Percentiles rank a stretch among this genome's conserved stretches.
These are phyloP conservation scores for Drosophila quadrilineata DNA, from an alignment of 1,140 invertebrate genomes.

Conservation along the genomic window DNA sequence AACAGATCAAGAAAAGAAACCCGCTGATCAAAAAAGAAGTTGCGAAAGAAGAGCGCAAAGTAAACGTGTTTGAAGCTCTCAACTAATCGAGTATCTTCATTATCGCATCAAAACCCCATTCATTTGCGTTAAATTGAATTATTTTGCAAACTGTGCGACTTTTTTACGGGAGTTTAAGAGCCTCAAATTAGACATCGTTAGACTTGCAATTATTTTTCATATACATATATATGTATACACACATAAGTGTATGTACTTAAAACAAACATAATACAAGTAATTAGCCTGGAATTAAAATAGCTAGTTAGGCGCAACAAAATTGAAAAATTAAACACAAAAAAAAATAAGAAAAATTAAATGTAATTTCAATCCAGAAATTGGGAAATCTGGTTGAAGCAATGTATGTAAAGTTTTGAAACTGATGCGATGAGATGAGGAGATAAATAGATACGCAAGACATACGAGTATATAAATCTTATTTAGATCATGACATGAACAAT, in stretches of 20 bases:
- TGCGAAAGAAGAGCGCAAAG: neutral
- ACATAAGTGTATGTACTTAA: no score
- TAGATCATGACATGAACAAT: slow-evolving; percentile 10
- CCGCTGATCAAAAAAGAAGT: no score
- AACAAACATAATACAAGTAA: no score
- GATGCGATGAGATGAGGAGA: no score
- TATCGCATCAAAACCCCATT: slow-evolving; percentile 29
- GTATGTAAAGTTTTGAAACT: no score
- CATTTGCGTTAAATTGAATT: slow-evolving; percentile 34
- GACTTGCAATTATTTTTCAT: neutral
- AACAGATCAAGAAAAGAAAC: no score
- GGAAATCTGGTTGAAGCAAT: no score
- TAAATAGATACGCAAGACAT: no score
- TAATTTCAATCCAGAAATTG: no score
- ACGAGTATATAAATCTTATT: neutral
- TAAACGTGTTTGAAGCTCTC: slow-evolving; percentile 19
- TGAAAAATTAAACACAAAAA: neutral
- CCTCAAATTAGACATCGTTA: neutral
- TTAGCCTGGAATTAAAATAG: no score
- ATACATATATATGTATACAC: neutral
- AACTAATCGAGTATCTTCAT: slow-evolving; percentile 15
- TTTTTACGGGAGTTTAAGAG: neutral
- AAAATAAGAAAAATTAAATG: neutral
- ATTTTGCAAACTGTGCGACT: slow-evolving; percentile 19
- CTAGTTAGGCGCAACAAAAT: no score